phyloP scores from a whole-genome alignment of 2,113 vertebrate species.

The Rhinogobius similis region DNA sequence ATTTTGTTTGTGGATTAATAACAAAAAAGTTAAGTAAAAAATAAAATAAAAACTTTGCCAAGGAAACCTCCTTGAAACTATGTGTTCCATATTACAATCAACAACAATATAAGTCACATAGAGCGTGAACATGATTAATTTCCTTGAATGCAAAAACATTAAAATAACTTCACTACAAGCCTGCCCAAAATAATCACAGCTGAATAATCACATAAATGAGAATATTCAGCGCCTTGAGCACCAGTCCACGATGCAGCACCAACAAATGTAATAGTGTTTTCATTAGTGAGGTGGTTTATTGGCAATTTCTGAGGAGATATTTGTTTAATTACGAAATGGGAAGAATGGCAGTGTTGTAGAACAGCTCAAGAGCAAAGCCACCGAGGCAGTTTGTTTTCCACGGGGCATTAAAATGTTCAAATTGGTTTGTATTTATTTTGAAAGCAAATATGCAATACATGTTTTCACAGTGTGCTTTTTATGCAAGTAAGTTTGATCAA shows the following conservation, averaged over 20 bases:
- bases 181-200: constrained; percentile 24
- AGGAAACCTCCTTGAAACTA: background rate
- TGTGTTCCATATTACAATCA: background rate
- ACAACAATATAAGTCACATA: background rate
- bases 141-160: constrained; percentile 2
- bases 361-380: constrained; percentile 31
- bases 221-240: constrained; percentile 29
- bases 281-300: constrained; percentile 49
- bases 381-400: constrained; percentile 30
- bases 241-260: constrained; percentile 11
- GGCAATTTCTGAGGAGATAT: constrained; percentile 34
- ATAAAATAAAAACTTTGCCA: too few relatives aligned
- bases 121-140: constrained; percentile 15
- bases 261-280: constrained; percentile 51
- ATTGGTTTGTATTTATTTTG: background rate
- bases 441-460: background rate
- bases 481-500: background rate
- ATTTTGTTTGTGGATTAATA: too few relatives aligned
- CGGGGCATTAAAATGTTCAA: constrained; percentile 15
- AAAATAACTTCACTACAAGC: constrained; percentile 14
- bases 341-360: constrained; percentile 19
- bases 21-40: background rate
- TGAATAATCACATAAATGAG: constrained; percentile 36
- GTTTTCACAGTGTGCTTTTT: background rate
- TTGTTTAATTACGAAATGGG: constrained; percentile 53